These are phyloP conservation scores for Biston betularia DNA, from an alignment of 2,888 invertebrate genomes.

Conservation along the genomic window DNA sequence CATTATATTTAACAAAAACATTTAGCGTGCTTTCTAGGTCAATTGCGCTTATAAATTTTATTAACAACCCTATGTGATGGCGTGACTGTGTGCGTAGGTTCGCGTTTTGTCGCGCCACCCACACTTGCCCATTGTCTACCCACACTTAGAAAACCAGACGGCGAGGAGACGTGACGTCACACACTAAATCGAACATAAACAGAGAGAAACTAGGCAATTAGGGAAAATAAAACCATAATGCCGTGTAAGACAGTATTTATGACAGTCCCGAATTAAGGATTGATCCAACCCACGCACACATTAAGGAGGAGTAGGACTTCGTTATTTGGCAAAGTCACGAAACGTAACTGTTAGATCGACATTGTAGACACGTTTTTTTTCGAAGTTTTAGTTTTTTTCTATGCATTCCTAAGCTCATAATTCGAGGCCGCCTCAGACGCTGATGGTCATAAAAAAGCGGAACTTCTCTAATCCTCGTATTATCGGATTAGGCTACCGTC, in stretches of 20 bases:
- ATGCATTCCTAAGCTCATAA: background rate
- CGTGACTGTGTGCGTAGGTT: conserved; percentile 74
- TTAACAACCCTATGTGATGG: conserved; percentile 45
- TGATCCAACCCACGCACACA: conserved; percentile 18
- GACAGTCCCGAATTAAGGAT: conserved; percentile 10
- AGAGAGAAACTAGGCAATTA: conserved; percentile 58
- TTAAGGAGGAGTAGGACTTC: conserved; percentile 4
- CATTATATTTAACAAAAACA: conserved; percentile 32
- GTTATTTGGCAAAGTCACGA: conserved; percentile 20
- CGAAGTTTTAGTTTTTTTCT: background rate
- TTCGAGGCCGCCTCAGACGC: background rate
- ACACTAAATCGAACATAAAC: conserved; percentile 49
- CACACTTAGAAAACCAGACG: conserved; percentile 60
- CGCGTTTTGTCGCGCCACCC: conserved; percentile 73
- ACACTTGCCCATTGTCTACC: conserved; percentile 75
- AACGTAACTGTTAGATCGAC: conserved; percentile 7
- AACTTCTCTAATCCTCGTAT: conserved; percentile 51
- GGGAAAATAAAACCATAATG: conserved; percentile 49
- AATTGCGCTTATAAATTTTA: conserved; percentile 42
- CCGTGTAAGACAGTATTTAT: conserved; percentile 41
- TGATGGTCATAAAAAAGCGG: conserved; percentile 25
- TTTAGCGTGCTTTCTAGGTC: conserved; percentile 36
- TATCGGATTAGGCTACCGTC: conserved; percentile 65
- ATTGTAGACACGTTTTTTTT: conserved; percentile 5
- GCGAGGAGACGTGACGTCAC: conserved; percentile 73